A percentile compares a stretch with the other conserved stretches of the same genome.
Conservation (phyloP, 2,888 invertebrate genomes). For the Drosophila pseudotakahashii region DNA sequence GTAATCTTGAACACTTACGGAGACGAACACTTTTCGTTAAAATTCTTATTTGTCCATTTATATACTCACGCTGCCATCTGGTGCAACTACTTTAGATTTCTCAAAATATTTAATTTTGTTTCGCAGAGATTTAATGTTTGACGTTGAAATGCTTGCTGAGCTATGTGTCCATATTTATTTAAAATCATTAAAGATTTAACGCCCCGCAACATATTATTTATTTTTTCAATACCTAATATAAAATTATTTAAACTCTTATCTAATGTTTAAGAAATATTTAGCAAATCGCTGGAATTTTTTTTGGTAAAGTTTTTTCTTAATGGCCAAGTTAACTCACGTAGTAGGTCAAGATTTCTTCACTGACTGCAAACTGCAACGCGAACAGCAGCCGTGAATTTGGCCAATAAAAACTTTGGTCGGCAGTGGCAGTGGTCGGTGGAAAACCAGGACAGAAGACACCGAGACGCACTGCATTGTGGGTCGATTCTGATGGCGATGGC, state of each 20-base stretch:
- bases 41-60: neutral
- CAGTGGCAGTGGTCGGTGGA: constrained; percentile 27
- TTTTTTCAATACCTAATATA: no score
- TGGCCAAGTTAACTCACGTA: constrained; percentile 48
- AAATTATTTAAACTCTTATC: neutral
- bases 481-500: constrained; percentile 20
- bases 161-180: neutral
- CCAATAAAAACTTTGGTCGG: constrained; percentile 70
- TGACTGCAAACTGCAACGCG: constrained; percentile 22
- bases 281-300: constrained; percentile 53
- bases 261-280: neutral
- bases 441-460: neutral
- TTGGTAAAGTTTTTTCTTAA: constrained; percentile 63
- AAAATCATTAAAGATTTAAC: no score
- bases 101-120: neutral
- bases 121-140: neutral
- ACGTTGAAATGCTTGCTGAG: neutral
- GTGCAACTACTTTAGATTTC: neutral
- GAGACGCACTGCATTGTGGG: constrained; percentile 25
- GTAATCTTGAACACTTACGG: constrained; percentile 31
- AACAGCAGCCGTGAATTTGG: constrained; percentile 52
- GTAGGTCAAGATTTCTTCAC: constrained; percentile 64
- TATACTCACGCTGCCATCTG: constrained; percentile 18
- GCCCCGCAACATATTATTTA: no score
- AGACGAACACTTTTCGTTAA: neutral